A percentile compares a stretch with the other conserved stretches of the same genome.
Conservation (phyloP, 1,140 invertebrate genomes). For the Bombus balteatus region DNA sequence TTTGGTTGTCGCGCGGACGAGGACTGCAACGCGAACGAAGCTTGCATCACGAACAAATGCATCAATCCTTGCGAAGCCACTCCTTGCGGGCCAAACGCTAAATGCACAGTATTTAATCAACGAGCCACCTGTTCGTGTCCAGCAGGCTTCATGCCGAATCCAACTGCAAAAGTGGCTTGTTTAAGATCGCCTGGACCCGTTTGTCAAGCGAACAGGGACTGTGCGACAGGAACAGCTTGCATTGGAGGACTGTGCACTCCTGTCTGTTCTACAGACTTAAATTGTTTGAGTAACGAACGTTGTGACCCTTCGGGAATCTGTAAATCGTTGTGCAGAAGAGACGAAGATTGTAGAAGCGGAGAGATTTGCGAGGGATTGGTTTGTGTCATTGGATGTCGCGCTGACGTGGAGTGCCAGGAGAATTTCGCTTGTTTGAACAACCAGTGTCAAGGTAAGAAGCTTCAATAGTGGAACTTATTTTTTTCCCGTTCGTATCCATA, state of each 20-base stretch:
- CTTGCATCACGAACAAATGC: constrained; percentile 91
- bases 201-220: constrained; percentile 90
- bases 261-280: constrained; percentile 88
- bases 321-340: constrained; percentile 88
- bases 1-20: constrained; percentile 93
- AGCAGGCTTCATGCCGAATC: constrained; percentile 91
- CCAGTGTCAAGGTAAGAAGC: constrained; percentile 85
- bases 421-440: constrained; percentile 88
- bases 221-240: constrained; percentile 87
- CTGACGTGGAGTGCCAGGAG: constrained; percentile 89
- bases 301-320: constrained; percentile 86
- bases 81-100: constrained; percentile 92
- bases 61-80: constrained; percentile 89
- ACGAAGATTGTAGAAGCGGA: constrained; percentile 91
- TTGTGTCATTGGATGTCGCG: constrained; percentile 91
- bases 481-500: too few species aligned
- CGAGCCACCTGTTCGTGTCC: constrained; percentile 91
- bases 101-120: constrained; percentile 91
- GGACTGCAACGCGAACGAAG: constrained; percentile 92
- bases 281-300: constrained; percentile 92
- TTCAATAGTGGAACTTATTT: not conserved
- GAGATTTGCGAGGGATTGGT: constrained; percentile 92
- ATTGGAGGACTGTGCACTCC: constrained; percentile 88
- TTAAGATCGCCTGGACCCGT: constrained; percentile 88
- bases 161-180: constrained; percentile 91